phyloP scores from a whole-genome alignment of 2,113 vertebrate species.

The Hemibagrus wyckioides region DNA sequence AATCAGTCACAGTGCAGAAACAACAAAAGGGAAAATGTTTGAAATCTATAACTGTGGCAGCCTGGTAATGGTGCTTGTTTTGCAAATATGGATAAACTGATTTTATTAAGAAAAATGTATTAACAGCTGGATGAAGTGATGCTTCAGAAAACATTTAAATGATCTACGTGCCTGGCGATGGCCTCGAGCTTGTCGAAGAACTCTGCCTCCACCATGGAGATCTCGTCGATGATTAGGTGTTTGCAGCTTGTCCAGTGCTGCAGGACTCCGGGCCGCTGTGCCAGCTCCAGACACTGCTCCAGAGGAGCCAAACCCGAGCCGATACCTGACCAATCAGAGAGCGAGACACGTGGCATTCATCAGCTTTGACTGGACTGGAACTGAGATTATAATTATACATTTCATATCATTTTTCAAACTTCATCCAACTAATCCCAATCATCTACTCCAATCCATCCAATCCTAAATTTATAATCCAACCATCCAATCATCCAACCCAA shows the following conservation, averaged over 20 bases:
- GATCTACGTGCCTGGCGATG: slow-evolving; percentile 77
- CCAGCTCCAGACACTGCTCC: slow-evolving; percentile 89
- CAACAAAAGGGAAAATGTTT: neutral
- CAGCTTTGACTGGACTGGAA: neutral
- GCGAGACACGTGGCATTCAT: neutral
- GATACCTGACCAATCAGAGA: slow-evolving; percentile 74
- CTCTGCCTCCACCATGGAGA: slow-evolving; percentile 95
- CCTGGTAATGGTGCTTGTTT: neutral
- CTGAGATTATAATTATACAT: neutral
- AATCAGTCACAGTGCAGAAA: too few relatives aligned
- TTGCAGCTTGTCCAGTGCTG: slow-evolving; percentile 90
- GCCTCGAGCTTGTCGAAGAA: slow-evolving; percentile 95
- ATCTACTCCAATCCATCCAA: neutral
- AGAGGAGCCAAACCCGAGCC: slow-evolving; percentile 87
- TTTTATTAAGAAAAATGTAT: neutral
- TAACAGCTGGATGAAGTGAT: neutral
- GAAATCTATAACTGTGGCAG: neutral
- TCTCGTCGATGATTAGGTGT: slow-evolving; percentile 91
- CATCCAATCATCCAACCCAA: neutral
- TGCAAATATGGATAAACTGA: neutral
- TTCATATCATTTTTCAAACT: neutral
- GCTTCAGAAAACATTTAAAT: neutral
- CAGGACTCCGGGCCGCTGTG: slow-evolving; percentile 82
- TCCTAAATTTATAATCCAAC: too few relatives aligned
- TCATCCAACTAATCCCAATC: neutral